These are phyloP conservation scores for Noctilio leporinus DNA, from an alignment of 2,113 vertebrate genomes.

Conservation along the genomic window DNA sequence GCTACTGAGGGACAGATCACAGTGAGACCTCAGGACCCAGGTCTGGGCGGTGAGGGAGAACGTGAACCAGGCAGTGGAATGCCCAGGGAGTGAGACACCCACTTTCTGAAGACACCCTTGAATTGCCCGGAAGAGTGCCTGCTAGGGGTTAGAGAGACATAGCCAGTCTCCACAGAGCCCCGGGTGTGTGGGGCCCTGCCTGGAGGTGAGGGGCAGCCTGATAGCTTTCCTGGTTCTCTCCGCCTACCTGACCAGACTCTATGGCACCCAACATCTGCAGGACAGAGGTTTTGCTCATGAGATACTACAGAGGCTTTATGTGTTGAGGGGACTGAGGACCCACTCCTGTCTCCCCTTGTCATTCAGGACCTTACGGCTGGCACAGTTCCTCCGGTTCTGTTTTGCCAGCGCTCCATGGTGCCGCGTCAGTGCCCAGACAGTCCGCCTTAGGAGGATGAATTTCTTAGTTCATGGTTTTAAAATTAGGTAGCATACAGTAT, in stretches of 20 bases:
- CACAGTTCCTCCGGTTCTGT: neutral
- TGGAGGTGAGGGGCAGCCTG: neutral
- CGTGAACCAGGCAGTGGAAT: rapidly evolving
- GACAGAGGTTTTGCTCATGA: neutral
- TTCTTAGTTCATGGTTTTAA: neutral
- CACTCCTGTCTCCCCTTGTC: rapidly evolving
- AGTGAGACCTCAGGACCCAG: too few species aligned
- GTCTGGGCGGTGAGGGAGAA: neutral
- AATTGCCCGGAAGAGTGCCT: neutral
- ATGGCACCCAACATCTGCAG: rapidly evolving
- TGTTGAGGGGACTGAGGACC: rapidly evolving
- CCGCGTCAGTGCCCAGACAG: rapidly evolving
- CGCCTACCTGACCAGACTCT: neutral
- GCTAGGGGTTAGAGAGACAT: neutral
- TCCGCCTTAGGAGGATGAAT: neutral
- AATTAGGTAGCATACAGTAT: neutral
- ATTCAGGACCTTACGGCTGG: rapidly evolving
- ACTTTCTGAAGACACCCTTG: too few species aligned
- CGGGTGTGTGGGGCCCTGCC: rapidly evolving
- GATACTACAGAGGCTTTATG: too few species aligned
- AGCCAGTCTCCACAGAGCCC: rapidly evolving
- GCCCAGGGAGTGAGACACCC: too few species aligned
- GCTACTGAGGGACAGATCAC: too few species aligned
- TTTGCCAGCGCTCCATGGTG: rapidly evolving
- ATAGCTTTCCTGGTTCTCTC: neutral